Base-by-base conservation (phyloP, 2,113 vertebrate genomes). In the Epinephelus fuscoguttatus region DNA sequence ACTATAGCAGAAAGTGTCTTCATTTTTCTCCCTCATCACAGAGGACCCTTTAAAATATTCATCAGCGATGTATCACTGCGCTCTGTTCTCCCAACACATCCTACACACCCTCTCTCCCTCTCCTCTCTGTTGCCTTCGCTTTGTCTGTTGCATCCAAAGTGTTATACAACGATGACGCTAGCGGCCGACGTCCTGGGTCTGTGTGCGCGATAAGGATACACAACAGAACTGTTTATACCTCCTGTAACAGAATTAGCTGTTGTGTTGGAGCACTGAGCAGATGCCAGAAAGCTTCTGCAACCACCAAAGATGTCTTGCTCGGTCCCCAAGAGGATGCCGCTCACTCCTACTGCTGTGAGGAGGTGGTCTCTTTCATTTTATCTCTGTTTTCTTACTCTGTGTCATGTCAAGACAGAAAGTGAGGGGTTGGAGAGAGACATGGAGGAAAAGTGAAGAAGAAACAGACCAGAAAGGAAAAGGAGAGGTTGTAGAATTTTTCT, bases 11-110 rank as follows among this genome's bases (percentile, higher is more conserved):
- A 23, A 49, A 63, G 7, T 45, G 33, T 70, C 57, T 78, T 84
- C 37, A 81, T 88, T 80, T 87, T 69, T 77, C 80, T 82, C 79
- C 57, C 37, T 78, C 33, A 70, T 76, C 85, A 86, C 67, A 75
- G 84, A 53, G 72, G 62, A 68, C n/a, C 75, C 27, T 83, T 70
- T 92, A 70, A 86, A 92, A 88, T 89, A 89, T 89, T 89, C 84
- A 91, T 92, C 66, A 83, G 80, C 21, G 40, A 88, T 89, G 70
- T 84, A 88, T 93, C 82, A 83, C 80, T 56, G 56, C 49, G 57
- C 73, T 84, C 76, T 64, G 56, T 82, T 89, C 81, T 84, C 62
- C 50, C 56, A 73, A 82, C 88, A 79, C 91, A 78, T 91, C 89
- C 89, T 80, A 91, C 89, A 84, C 72, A 52, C 73, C 50, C 50